phyloP scores from a whole-genome alignment of 2,888 invertebrate species.

The Allacma fusca region DNA sequence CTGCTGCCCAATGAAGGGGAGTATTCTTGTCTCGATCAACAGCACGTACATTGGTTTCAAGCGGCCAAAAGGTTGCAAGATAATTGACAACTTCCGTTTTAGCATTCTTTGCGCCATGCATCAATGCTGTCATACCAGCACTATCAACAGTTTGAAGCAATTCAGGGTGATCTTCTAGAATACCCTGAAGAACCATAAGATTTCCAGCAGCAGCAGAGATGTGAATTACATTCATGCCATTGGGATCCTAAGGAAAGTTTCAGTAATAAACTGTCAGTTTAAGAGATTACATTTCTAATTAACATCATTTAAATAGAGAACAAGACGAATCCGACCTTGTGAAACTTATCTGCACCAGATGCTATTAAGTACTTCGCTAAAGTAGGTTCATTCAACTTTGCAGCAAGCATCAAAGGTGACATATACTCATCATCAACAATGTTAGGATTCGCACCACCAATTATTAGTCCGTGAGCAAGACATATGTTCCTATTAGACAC shows the following conservation, averaged over 20 bases:
- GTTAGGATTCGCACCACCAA: slow-evolving; percentile 38
- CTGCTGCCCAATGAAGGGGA: slow-evolving; percentile 43
- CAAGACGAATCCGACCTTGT: too few species aligned
- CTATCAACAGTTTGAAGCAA: slow-evolving; percentile 26
- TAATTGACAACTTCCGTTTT: slow-evolving; percentile 28
- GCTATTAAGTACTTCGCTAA: slow-evolving; percentile 45
- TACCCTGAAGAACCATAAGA: slow-evolving; percentile 25
- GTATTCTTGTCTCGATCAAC: slow-evolving; percentile 39
- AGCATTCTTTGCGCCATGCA: slow-evolving; percentile 32
- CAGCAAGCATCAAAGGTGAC: slow-evolving; percentile 39
- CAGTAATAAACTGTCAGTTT: not conserved
- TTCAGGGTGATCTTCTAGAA: slow-evolving; percentile 37
- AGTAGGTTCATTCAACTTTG: slow-evolving; percentile 27
- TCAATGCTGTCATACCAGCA: slow-evolving; percentile 30
- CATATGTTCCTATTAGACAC: slow-evolving; percentile 33
- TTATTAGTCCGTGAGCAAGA: slow-evolving; percentile 36
- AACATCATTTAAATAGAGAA: slow-evolving; percentile 1
- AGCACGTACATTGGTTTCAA: slow-evolving; percentile 28
- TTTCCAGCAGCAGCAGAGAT: slow-evolving; percentile 28
- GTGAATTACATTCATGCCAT: slow-evolving; percentile 35
- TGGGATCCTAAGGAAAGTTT: slow-evolving; percentile 16
- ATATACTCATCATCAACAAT: slow-evolving; percentile 14
- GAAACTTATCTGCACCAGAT: slow-evolving; percentile 43
- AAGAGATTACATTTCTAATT: too few species aligned
- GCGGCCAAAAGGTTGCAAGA: slow-evolving; percentile 30